Conservation (phyloP, 2,797 vertebrate species). For the Cercopithecus mitis region DNA sequence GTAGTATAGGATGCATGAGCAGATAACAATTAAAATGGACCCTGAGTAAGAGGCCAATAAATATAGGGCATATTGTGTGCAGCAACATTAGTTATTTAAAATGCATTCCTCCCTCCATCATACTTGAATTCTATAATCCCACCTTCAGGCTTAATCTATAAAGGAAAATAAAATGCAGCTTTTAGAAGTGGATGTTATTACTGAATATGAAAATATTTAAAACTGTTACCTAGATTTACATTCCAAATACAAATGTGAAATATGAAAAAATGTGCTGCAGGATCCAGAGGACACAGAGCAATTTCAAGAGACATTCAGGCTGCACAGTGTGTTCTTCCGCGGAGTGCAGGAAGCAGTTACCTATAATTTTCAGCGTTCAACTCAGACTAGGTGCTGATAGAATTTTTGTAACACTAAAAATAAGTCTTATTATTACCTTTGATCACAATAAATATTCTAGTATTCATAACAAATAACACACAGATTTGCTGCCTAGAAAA, state of each 20-base stretch:
- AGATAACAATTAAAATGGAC: constrained; percentile 88
- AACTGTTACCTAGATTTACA: constrained; percentile 52
- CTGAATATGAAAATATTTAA: constrained; percentile 58
- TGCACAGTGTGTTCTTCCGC: constrained; percentile 22
- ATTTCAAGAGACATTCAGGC: neutral
- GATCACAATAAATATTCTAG: constrained; percentile 69
- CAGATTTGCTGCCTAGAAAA: constrained; percentile 47
- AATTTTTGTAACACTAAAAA: constrained; percentile 56
- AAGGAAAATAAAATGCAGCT: constrained; percentile 73
- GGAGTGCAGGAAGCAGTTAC: constrained; percentile 44
- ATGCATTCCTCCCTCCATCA: constrained; percentile 73
- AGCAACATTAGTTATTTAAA: constrained; percentile 80
- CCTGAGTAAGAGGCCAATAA: constrained; percentile 87
- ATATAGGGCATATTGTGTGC: constrained; percentile 79
- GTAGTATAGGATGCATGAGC: constrained; percentile 79
- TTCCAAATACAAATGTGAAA: constrained; percentile 55
- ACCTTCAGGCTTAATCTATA: constrained; percentile 57
- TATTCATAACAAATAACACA: constrained; percentile 48
- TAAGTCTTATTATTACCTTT: constrained; percentile 72
- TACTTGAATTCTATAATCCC: constrained; percentile 71
- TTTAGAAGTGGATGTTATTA: constrained; percentile 69
- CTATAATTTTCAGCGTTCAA: constrained; percentile 59
- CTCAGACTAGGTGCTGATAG: constrained; percentile 35
- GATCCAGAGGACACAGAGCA: neutral
- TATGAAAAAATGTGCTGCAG: constrained; percentile 60